A percentile compares a stretch with the other conserved stretches of the same genome.
phyloP scores from a whole-genome alignment of 2,113 vertebrate species.

The Poeciliopsis turrubarensis region DNA sequence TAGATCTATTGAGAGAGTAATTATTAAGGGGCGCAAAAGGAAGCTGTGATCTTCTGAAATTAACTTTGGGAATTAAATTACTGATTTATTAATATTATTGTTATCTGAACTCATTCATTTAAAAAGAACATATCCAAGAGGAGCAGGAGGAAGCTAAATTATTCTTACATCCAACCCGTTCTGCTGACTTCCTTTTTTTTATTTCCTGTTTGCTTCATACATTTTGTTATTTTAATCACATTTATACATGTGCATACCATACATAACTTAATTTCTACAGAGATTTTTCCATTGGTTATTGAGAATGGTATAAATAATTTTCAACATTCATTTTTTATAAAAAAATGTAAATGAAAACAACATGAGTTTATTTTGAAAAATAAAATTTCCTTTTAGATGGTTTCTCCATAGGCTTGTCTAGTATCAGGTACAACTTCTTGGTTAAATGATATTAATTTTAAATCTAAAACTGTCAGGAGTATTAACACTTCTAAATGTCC shows the following conservation, averaged over 20 bases:
- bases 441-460: neutral
- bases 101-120: neutral
- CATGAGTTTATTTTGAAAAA: no score
- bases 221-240: neutral
- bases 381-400: no score
- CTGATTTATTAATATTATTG: slow-evolving; percentile 5
- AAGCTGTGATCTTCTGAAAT: slow-evolving; percentile 42
- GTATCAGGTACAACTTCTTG: no score
- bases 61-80: slow-evolving; percentile 24
- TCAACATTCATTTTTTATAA: no score
- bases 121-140: neutral
- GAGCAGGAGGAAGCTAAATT: neutral
- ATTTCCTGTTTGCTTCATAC: no score
- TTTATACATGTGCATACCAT: neutral
- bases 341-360: no score
- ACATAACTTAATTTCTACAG: neutral
- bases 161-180: neutral
- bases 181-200: neutral
- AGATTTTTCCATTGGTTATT: no score
- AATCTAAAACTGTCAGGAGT: neutral
- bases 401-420: no score
- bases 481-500: no score
- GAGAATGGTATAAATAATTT: no score
- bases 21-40: slow-evolving; percentile 70
- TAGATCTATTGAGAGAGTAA: slow-evolving; percentile 87